Base-by-base conservation (phyloP, 2,113 vertebrate species). In the Ciconia stormi region DNA sequence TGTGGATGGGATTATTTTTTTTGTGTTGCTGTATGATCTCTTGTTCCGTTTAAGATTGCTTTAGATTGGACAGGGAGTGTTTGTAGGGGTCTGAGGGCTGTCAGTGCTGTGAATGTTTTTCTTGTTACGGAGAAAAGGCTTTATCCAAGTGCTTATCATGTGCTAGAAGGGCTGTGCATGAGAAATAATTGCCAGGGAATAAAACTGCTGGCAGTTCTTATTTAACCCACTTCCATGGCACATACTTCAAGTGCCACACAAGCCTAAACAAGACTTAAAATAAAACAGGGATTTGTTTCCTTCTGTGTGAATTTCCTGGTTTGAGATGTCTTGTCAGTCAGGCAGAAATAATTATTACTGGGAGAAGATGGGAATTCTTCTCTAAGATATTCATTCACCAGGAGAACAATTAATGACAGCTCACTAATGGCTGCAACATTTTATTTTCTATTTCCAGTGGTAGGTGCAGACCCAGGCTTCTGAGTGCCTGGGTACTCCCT, bases 361-460 rank as follows among this genome's bases (percentile, higher is more conserved):
- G 61, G 83, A 94, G 82, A 88, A 97, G 93, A 56, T 90, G 87
- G 88, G 90, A 95, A 92, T 91, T 86, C 93, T 85, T 83, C 59
- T 56, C 83, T 97, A 89, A 87, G 76, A 91, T 84, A 77, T 55
- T 83, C 79, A 19, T 94, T 95, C 46, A 17, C 87, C 95, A 91
- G 77, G 85, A 96, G 89, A 96, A 95, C 81, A 96, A 97, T 97
- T 95, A 97, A 95, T 83, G 87, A 80, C 63, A 96, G 74, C 71
- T 89, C 79, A 72, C 61, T 71, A 53, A 89, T 73, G 78, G 81
- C 72, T 58, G 42, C 70, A 89, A 5, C 71, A 27, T 62, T 97
- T 82, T 30, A 82, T 62, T 96, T 88, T 52, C 94, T 73, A 26
- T 67, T 65, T 96, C 82, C 84, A 87, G 88, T n/a, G 63, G 63